phyloP scores from a whole-genome alignment of 2,888 invertebrate species.

The Acanthoscelides obtectus region DNA sequence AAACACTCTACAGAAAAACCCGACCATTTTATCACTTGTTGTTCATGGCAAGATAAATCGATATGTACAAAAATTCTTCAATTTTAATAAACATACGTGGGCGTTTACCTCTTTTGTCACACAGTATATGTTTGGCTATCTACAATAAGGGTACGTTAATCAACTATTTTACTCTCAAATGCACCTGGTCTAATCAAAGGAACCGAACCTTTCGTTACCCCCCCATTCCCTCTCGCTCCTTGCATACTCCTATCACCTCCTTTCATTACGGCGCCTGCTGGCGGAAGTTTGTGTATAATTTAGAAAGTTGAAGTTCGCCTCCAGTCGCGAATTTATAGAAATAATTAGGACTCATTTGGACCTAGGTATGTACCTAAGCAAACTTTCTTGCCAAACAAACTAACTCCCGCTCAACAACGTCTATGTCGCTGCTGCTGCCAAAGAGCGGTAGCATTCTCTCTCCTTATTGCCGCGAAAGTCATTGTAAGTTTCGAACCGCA shows the following conservation, averaged over 20 bases:
- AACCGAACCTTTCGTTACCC: neutral
- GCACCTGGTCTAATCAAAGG: neutral
- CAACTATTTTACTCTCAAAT: neutral
- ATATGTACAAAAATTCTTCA: no score
- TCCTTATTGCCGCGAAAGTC: neutral
- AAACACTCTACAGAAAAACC: no score
- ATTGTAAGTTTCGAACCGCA: neutral
- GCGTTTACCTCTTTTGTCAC: no score
- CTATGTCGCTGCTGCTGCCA: neutral
- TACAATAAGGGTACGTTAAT: no score
- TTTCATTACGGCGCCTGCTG: neutral
- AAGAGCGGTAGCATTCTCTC: neutral
- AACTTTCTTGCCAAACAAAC: neutral
- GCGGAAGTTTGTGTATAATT: constrained; percentile 1
- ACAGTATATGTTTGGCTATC: no score
- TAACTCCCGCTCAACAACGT: no score
- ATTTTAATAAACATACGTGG: no score
- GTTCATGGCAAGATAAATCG: no score
- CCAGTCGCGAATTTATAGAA: constrained; percentile 1
- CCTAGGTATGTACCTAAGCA: neutral
- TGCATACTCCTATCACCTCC: neutral
- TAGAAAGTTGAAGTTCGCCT: constrained; percentile 4
- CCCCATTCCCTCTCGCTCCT: neutral
- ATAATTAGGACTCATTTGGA: constrained; percentile 5
- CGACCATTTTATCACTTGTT: no score